A percentile compares a stretch with the other conserved stretches of the same genome.
Evolutionary conservation across 2,888 invertebrate genomes (phyloP).

Genomic region (Caenorhabditis wallacei): DNA sequence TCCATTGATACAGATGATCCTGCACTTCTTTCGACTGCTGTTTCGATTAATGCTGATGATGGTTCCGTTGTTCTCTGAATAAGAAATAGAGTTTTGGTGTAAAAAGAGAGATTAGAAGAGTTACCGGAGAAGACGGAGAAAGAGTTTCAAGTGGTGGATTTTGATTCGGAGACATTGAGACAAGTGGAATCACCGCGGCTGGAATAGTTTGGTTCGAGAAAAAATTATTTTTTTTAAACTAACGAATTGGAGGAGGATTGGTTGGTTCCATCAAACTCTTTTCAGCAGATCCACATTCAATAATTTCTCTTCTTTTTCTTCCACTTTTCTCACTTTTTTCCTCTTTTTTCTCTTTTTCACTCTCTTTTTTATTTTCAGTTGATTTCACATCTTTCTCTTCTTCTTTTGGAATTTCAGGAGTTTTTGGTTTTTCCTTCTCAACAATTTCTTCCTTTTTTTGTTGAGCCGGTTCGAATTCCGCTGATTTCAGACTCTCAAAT

Average conservation of each 20-base stretch:
- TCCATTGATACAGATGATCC: conserved; percentile 27
- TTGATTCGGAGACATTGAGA: not conserved
- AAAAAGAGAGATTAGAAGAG: not conserved
- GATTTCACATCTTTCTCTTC: not conserved
- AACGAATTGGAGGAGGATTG: not conserved
- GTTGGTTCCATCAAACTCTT: conserved; percentile 6
- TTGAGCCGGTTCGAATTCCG: conserved; percentile 25
- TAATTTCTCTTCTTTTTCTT: conserved; percentile 2
- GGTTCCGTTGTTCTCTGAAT: conserved; percentile 9
- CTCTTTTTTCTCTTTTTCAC: not conserved
- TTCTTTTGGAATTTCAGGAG: not conserved
- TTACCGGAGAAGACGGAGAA: conserved; percentile 34
- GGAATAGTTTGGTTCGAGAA: too few relatives aligned
- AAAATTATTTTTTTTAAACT: too few relatives aligned
- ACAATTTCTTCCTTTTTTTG: not conserved
- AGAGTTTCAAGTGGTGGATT: conserved; percentile 13
- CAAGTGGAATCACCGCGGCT: conserved; percentile 1
- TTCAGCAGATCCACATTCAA: conserved; percentile 7
- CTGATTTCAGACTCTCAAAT: conserved; percentile 2
- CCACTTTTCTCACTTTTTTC: conserved; percentile 1
- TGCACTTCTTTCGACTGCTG: not conserved
- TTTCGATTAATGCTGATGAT: conserved; percentile 8
- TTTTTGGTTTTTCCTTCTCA: not conserved
- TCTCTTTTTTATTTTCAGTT: not conserved
- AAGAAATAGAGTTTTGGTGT: not conserved